Evolutionary conservation across 1,140 invertebrate species (phyloP).

Genomic region (Drosophila tristis): DNA sequence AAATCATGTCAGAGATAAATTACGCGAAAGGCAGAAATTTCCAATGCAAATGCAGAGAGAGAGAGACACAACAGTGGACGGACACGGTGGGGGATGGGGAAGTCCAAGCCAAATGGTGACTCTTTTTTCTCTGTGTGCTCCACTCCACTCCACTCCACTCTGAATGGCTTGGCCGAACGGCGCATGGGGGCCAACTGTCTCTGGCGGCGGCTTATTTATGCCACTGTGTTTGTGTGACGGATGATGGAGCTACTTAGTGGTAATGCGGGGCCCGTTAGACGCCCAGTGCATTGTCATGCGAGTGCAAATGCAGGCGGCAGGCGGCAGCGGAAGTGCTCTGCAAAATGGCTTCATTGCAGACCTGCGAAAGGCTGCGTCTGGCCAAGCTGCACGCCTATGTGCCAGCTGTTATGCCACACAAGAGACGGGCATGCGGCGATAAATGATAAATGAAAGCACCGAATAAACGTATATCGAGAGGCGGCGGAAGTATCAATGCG

Average conservation of each 20-base stretch:
- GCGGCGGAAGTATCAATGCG: too few relatives aligned
- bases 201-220: conserved; percentile 63
- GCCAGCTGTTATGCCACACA: too few relatives aligned
- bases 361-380: not conserved
- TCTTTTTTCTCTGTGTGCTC: not conserved
- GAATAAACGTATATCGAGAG: too few relatives aligned
- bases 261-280: conserved; percentile 59
- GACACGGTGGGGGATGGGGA: not conserved
- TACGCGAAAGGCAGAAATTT: conserved; percentile 55
- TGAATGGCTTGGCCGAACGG: not conserved
- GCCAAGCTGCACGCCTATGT: too few relatives aligned
- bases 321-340: conserved; percentile 9
- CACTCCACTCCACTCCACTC: too few relatives aligned
- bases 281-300: conserved; percentile 36
- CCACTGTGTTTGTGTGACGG: conserved; percentile 59
- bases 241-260: conserved; percentile 62
- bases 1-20: conserved; percentile 68
- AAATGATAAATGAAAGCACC: conserved; percentile 9
- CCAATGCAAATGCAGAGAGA: conserved; percentile 45
- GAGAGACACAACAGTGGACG: not conserved
- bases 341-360: conserved; percentile 50
- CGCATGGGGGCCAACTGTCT: conserved; percentile 40
- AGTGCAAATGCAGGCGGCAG: conserved; percentile 18
- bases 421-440: conserved; percentile 7
- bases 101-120: conserved; percentile 26